Percentiles rank a stretch among this genome's conserved stretches.
phyloP scores from a whole-genome alignment of 2,113 vertebrate genomes.

The Leucoraja erinaceus region DNA sequence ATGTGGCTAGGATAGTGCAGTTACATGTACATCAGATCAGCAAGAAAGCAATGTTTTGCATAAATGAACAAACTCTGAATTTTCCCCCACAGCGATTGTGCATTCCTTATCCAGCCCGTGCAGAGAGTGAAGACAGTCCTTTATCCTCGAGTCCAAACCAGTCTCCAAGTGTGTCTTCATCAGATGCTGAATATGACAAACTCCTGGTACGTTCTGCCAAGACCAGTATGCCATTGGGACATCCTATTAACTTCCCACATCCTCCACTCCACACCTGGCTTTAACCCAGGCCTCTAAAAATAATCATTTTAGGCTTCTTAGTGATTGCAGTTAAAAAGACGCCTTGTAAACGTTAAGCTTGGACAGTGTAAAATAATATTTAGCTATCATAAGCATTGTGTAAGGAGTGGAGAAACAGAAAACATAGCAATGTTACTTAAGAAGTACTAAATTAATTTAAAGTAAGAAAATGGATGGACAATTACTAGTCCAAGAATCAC shows the following conservation, averaged over 20 bases:
- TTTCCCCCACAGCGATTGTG: neutral
- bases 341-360: neutral
- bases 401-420: neutral
- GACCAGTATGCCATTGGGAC: neutral
- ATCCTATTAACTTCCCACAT: neutral
- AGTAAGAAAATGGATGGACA: neutral
- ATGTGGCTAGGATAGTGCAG: neutral
- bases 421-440: neutral
- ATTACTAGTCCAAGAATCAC: neutral
- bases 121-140: constrained; percentile 18
- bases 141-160: constrained; percentile 41
- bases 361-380: neutral
- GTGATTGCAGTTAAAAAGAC: neutral
- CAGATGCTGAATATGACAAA: constrained; percentile 68
- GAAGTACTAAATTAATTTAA: neutral
- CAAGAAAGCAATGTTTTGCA: neutral
- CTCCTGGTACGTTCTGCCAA: constrained; percentile 54
- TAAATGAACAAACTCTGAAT: neutral
- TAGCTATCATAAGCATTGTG: neutral
- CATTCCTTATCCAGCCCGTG: neutral
- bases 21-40: neutral
- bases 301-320: neutral
- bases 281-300: neutral
- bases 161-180: constrained; percentile 54
- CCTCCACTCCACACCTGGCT: too few relatives aligned